Evolutionary conservation across 2,888 invertebrate genomes (phyloP).

Genomic region (Eristalis tenax): DNA sequence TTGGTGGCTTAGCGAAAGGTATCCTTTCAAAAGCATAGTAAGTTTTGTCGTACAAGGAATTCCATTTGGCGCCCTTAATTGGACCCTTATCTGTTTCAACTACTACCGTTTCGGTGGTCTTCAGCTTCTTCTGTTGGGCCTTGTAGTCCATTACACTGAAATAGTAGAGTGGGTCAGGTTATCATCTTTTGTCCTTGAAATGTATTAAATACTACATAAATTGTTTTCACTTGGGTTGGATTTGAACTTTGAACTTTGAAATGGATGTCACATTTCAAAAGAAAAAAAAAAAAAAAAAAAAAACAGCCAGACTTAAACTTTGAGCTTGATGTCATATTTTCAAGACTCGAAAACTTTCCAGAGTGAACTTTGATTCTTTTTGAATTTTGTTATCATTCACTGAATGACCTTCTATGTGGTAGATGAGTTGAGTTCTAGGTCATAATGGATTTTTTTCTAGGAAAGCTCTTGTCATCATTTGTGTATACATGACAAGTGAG

Average conservation of each 20-base stretch:
- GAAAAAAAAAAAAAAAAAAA: too few species aligned
- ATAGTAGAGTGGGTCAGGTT: neutral
- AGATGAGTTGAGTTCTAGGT: neutral
- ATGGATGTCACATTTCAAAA: too few species aligned
- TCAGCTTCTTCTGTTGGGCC: conserved; percentile 77
- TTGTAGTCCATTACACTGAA: conserved; percentile 77
- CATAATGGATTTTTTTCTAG: neutral
- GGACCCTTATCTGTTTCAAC: conserved; percentile 77
- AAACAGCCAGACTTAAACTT: neutral
- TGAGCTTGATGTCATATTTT: neutral
- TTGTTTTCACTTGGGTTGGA: too few species aligned
- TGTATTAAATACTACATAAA: too few species aligned
- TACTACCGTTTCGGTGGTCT: conserved; percentile 75
- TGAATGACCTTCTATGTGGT: neutral
- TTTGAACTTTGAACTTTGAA: too few species aligned
- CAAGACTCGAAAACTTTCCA: neutral
- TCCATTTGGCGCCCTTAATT: conserved; percentile 73
- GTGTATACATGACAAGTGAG: too few species aligned
- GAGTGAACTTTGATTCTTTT: neutral
- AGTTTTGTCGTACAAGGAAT: conserved; percentile 68
- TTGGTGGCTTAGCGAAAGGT: conserved; percentile 80
- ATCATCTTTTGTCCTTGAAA: neutral
- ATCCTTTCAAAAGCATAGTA: conserved; percentile 77
- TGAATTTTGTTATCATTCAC: neutral
- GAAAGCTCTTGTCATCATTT: too few species aligned